Evolutionary conservation across 2,888 invertebrate genomes (phyloP), one percentile per base, ranked within the genome.

Genomic region (Chymomyza procnemis): DNA sequence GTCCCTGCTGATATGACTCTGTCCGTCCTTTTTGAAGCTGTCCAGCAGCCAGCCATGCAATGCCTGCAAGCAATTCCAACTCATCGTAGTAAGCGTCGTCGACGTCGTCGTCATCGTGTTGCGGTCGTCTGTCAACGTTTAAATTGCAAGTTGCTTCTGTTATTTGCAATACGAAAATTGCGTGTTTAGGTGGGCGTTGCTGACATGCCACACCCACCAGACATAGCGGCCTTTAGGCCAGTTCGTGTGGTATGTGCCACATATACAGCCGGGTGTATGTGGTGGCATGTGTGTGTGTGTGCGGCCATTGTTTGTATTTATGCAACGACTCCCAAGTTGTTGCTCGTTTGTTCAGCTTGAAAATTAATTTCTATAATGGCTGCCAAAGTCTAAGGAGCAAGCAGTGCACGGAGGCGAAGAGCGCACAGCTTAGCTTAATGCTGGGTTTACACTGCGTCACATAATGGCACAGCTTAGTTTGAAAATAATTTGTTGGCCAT

Each of bases 361-460:
- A 84, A 84, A 84, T 84, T 84, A 84, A 84, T 84, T 84, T 84
- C 76, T 81, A 81, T 84, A 84, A 84, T 84, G 86, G 83, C 83
- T 79, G 83, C 83, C 83, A 83, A 81, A 60, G 26, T 26, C 26
- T 26, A 26, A 26, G 26, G 26, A 26, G 26, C 26, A 26, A 34
- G 34, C 34, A 34, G 34, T 9, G 34, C 0, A 21, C 18, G 22
- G 54, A 54, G 21, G 48, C 18, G 18, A n/a, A 14, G 47, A 47
- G 47, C n/a, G n/a, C 9, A 8, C 47, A 4, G 47, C 47, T 4
- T 47, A 16, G 14, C 47, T 47, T 16, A 47, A 47, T 47, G n/a
- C 47, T 18, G 19, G 30, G 30, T 16, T 22, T 57, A 12, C n/a
- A 19, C 30, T n/a, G 52, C 6, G 16, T 52, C 52, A 52, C 19